A percentile compares a stretch with the other conserved stretches of the same genome.
These are phyloP conservation scores for Muscicapa comitata DNA, from an alignment of 2,797 vertebrate genomes.

Conservation along the genomic window DNA sequence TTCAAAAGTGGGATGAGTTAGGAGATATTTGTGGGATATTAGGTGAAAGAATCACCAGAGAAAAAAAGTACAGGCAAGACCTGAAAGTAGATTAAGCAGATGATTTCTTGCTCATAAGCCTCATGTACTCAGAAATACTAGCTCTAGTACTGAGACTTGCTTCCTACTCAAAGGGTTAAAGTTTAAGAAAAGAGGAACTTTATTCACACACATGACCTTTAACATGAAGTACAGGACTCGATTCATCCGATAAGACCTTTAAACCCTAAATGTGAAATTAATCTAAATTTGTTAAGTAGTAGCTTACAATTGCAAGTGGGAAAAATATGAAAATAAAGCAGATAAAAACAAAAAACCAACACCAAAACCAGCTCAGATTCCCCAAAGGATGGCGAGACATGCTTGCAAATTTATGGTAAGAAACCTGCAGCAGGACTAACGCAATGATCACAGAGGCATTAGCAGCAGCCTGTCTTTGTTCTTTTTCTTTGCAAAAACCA, in stretches of 20 bases:
- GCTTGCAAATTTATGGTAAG: background rate
- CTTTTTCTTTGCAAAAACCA: background rate
- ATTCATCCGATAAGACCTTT: background rate
- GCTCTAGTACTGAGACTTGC: background rate
- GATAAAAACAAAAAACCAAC: background rate
- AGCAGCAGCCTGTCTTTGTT: background rate
- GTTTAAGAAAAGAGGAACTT: background rate
- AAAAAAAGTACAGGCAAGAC: background rate
- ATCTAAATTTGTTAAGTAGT: background rate
- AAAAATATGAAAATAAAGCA: background rate
- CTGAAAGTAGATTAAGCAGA: background rate
- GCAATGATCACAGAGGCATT: background rate
- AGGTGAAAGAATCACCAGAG: background rate
- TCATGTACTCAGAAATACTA: background rate
- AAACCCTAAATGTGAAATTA: background rate
- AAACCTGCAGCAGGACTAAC: background rate
- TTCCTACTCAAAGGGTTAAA: background rate
- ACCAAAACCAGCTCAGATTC: background rate
- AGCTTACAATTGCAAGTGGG: background rate
- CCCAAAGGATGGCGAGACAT: background rate
- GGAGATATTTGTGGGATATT: background rate
- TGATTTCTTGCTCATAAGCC: background rate
- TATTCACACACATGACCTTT: background rate
- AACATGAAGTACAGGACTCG: background rate
- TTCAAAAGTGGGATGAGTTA: background rate